Evolutionary conservation across 2,888 invertebrate genomes (phyloP).

Genomic region (Ligdia adustata): DNA sequence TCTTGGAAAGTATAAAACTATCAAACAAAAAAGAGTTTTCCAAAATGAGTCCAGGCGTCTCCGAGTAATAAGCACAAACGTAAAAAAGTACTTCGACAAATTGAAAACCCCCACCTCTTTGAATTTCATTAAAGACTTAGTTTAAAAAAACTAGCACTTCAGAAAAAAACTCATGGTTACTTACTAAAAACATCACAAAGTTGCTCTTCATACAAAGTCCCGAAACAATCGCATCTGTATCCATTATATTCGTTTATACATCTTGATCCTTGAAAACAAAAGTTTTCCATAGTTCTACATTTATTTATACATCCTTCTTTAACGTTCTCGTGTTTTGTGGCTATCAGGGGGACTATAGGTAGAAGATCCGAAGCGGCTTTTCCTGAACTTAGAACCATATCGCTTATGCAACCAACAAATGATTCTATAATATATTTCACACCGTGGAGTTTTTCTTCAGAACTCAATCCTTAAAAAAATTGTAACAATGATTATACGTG

Average conservation of each 20-base stretch:
- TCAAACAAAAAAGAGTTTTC: no score
- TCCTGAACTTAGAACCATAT: conserved; percentile 93
- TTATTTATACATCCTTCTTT: conserved; percentile 95
- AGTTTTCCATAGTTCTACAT: conserved; percentile 91
- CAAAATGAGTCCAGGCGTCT: no score
- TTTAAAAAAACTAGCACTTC: no score
- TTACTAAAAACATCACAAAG: conserved; percentile 96
- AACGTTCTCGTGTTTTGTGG: conserved; percentile 95
- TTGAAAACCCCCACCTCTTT: no score
- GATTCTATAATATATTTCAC: conserved; percentile 97
- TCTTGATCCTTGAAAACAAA: conserved; percentile 93
- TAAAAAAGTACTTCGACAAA: no score
- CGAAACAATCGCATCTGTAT: conserved; percentile 96
- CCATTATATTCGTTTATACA: conserved; percentile 97
- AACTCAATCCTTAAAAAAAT: conserved; percentile 87
- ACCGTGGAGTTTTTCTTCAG: conserved; percentile 94
- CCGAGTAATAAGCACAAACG: no score
- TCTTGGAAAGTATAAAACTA: no score
- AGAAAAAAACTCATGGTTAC: conserved; percentile 50
- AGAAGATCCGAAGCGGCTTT: conserved; percentile 93
- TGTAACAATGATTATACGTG: no score
- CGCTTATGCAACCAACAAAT: conserved; percentile 95
- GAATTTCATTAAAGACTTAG: no score
- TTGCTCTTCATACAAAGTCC: conserved; percentile 95
- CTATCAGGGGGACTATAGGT: conserved; percentile 92